These are phyloP conservation scores for Acanthosepion pharaonis DNA, from an alignment of 2,888 invertebrate species.

Conservation along the genomic window DNA sequence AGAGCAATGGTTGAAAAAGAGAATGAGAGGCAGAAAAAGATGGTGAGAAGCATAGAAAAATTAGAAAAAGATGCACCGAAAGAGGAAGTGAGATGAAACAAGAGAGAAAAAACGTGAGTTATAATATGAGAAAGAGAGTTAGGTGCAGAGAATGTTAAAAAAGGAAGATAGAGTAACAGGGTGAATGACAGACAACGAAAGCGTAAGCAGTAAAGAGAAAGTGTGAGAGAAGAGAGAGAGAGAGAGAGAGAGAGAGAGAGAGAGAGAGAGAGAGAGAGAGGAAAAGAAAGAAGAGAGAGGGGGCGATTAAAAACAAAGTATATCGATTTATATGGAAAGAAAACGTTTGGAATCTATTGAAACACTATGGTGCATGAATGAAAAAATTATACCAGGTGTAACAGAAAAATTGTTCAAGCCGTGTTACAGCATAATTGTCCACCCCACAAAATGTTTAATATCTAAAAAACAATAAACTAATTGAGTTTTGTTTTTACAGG, in stretches of 20 bases:
- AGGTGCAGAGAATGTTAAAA: conserved; percentile 51
- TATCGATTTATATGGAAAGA: too few species aligned
- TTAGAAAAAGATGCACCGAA: neutral
- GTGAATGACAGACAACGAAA: neutral
- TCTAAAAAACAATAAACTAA: too few species aligned
- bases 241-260: neutral
- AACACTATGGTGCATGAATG: too few species aligned
- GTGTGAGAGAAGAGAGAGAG: neutral
- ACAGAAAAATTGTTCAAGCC: too few species aligned
- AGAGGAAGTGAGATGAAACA: neutral
- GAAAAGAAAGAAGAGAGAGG: neutral
- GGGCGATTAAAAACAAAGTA: too few species aligned
- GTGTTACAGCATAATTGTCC: too few species aligned
- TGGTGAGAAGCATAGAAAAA: neutral
- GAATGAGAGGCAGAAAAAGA: neutral
- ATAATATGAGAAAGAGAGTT: conserved; percentile 47
- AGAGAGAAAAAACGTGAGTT: neutral
- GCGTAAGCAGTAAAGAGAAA: neutral
- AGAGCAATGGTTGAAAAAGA: too few species aligned
- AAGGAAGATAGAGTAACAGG: neutral
- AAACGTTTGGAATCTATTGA: too few species aligned
- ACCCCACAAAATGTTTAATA: too few species aligned
- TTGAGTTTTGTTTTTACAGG: too few species aligned
- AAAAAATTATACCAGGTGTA: too few species aligned
- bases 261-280: neutral